Percentiles rank a stretch among this genome's conserved stretches.
Evolutionary conservation across 1,140 invertebrate species (phyloP).

Genomic region (Cecropterus lyciades): DNA sequence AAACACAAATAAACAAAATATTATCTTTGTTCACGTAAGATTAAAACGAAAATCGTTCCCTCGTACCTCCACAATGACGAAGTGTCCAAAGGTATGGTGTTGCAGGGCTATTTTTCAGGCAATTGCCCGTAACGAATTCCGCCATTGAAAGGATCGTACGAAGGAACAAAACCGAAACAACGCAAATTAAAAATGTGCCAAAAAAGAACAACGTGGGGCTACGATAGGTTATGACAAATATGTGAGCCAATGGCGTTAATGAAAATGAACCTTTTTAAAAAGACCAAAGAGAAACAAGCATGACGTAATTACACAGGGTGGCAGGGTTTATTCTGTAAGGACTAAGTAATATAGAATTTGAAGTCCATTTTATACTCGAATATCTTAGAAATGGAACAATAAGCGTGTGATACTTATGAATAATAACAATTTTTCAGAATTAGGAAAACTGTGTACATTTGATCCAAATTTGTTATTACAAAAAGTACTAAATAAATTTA

Average conservation of each 20-base stretch:
- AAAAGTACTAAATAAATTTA: too few species aligned
- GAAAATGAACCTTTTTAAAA: slow-evolving; percentile 76
- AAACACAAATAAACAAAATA: too few species aligned
- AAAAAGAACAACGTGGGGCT: slow-evolving; percentile 62
- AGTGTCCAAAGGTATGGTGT: slow-evolving; percentile 25
- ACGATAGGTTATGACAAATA: slow-evolving; percentile 80
- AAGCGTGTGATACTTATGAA: too few species aligned
- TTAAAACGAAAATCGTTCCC: slow-evolving; percentile 9
- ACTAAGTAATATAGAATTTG: neutral
- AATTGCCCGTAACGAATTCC: slow-evolving; percentile 49
- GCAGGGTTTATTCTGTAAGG: slow-evolving; percentile 11
- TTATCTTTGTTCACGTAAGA: neutral
- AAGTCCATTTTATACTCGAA: too few species aligned
- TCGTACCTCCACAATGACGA: slow-evolving; percentile 4
- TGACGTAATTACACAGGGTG: slow-evolving; percentile 36
- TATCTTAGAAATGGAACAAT: too few species aligned
- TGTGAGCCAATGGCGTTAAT: slow-evolving; percentile 81
- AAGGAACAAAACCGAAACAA: slow-evolving; percentile 73
- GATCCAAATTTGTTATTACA: too few species aligned
- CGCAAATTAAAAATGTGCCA: slow-evolving; percentile 77
- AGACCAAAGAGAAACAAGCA: slow-evolving; percentile 51
- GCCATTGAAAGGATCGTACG: slow-evolving; percentile 50
- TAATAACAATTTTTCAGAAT: too few species aligned
- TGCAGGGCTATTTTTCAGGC: slow-evolving; percentile 39
- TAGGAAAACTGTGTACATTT: too few species aligned